phyloP scores from a whole-genome alignment of 1,140 invertebrate species.

The Mamestra configurata region DNA sequence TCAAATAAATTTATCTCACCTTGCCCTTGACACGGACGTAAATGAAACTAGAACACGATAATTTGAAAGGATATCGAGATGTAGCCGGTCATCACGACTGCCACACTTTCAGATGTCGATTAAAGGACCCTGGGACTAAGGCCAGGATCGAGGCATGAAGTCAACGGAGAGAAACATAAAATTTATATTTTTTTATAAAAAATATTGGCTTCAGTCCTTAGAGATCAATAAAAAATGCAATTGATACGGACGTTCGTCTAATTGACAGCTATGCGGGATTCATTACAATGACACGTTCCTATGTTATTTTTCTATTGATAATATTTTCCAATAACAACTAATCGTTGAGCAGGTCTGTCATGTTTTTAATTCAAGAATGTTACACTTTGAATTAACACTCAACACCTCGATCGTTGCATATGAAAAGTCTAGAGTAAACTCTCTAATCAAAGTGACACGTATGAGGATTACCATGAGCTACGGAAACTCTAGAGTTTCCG shows the following conservation, averaged over 20 bases:
- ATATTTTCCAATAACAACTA: background rate
- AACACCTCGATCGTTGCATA: too few species aligned
- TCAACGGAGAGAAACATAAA: background rate
- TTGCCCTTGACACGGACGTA: slow-evolving; percentile 37
- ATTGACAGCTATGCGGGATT: slow-evolving; percentile 31
- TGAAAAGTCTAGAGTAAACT: too few species aligned
- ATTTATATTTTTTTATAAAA: background rate
- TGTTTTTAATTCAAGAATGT: too few species aligned
- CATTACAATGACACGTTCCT: slow-evolving; percentile 10
- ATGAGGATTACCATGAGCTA: too few species aligned
- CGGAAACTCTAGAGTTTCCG: too few species aligned
- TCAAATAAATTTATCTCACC: slow-evolving; percentile 43
- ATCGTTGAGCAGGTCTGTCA: background rate
- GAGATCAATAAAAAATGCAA: slow-evolving; percentile 20
- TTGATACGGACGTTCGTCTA: background rate
- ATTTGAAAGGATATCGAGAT: slow-evolving; percentile 48
- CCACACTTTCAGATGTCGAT: slow-evolving; percentile 27
- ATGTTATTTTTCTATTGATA: background rate
- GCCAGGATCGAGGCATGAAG: background rate
- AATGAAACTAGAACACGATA: slow-evolving; percentile 46
- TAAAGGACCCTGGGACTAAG: slow-evolving; percentile 36
- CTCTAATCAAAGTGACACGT: too few species aligned
- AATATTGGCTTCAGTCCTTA: background rate
- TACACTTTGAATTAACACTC: too few species aligned
- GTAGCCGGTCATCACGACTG: slow-evolving; percentile 29